A percentile compares a stretch with the other conserved stretches of the same genome.
Evolutionary conservation across 2,797 vertebrate species (phyloP).

Genomic region (Coendou prehensilis): DNA sequence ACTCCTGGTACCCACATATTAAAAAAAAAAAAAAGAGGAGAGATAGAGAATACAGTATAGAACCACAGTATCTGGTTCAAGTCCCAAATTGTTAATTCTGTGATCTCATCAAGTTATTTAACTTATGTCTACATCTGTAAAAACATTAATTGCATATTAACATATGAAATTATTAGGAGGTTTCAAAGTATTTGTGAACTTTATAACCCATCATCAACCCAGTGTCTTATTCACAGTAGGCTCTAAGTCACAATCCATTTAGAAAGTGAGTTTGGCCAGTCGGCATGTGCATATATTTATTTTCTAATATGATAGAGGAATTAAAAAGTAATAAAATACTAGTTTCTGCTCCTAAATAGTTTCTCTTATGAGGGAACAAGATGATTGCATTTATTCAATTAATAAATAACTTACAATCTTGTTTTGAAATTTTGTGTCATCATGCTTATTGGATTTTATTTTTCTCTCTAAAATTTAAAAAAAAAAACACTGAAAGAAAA

Average conservation of each 20-base stretch:
- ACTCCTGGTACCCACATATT: no score
- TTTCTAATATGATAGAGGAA: background rate
- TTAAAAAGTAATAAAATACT: constrained; percentile 7
- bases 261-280: background rate
- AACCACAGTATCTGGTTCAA: background rate
- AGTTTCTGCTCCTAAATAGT: background rate
- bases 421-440: no score
- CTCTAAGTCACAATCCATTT: constrained; percentile 7
- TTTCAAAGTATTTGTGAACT: background rate
- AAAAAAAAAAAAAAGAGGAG: background rate
- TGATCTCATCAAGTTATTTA: constrained; percentile 46
- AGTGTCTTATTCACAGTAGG: background rate
- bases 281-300: background rate
- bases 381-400: constrained; percentile 19
- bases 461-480: no score
- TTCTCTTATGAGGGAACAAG: background rate
- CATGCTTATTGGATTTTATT: no score
- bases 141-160: constrained; percentile 15
- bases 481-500: no score
- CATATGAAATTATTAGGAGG: constrained; percentile 20
- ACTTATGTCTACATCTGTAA: constrained; percentile 40
- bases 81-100: constrained; percentile 25
- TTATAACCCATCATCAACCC: background rate
- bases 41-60: background rate
- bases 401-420: background rate